A percentile compares a stretch with the other conserved stretches of the same genome.
Conservation (phyloP, 2,113 vertebrate species). For the Trogon melanurus region DNA sequence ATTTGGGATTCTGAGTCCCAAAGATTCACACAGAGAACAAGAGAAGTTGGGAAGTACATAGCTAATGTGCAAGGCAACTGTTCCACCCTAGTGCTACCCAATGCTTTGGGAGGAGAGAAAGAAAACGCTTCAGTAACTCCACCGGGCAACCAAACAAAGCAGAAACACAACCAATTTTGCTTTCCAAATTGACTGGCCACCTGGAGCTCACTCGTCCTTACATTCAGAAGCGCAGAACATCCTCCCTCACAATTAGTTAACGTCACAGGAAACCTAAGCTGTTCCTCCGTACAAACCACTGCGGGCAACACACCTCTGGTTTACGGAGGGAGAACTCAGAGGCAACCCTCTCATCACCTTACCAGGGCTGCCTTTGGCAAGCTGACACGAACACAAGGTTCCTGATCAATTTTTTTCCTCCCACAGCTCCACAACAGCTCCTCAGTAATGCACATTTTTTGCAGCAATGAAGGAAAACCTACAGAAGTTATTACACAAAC, state of each 20-base stretch:
- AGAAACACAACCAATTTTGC: background rate
- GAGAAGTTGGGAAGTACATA: background rate
- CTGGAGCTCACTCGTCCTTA: background rate
- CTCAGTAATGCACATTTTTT: background rate
- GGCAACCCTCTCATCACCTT: background rate
- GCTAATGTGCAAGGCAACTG: background rate
- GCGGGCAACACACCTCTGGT: background rate
- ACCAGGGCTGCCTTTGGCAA: background rate
- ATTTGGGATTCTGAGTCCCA: background rate
- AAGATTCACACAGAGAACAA: background rate
- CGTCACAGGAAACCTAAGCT: background rate
- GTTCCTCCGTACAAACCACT: background rate
- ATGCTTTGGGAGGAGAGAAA: background rate
- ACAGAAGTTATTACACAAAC: conserved; percentile 22
- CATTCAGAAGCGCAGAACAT: background rate
- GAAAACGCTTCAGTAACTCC: background rate
- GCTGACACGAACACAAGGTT: background rate
- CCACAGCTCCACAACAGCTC: background rate
- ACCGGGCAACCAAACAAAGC: background rate
- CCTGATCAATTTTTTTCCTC: background rate
- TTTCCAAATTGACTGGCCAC: background rate
- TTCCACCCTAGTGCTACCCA: background rate
- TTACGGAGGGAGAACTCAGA: background rate
- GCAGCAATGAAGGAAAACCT: background rate
- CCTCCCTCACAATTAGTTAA: background rate